phyloP scores from a whole-genome alignment of 2,797 vertebrate genomes.

The Sebastolobus altivelis region DNA sequence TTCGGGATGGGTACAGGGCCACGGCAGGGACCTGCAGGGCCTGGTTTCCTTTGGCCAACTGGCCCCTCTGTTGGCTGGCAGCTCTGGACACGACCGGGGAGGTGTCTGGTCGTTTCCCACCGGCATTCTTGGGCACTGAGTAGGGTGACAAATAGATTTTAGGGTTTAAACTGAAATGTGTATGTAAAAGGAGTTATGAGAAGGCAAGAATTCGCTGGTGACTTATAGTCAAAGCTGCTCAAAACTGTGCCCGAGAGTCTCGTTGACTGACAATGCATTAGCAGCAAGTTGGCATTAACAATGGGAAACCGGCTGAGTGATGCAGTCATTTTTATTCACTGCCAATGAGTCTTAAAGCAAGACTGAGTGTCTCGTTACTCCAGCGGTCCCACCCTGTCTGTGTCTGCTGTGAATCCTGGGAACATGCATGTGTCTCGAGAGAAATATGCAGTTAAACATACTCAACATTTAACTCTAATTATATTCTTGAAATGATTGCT shows the following conservation, averaged over 20 bases:
- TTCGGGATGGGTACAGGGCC: constrained; percentile 94
- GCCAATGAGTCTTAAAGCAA: constrained; percentile 20
- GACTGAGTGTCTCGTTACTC: constrained; percentile 14
- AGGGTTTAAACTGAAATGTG: not conserved
- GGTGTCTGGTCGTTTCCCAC: constrained; percentile 93
- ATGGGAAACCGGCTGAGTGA: constrained; percentile 8
- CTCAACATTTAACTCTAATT: not conserved
- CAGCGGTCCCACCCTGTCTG: constrained; percentile 11
- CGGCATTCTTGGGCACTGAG: constrained; percentile 93
- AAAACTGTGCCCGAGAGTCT: not conserved
- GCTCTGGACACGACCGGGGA: constrained; percentile 94
- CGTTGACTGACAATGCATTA: not conserved
- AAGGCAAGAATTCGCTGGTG: not conserved
- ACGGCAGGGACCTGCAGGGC: constrained; percentile 94
- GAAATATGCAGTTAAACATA: constrained; percentile 6
- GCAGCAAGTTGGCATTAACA: constrained; percentile 21
- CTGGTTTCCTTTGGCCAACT: constrained; percentile 89
- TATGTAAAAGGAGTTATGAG: not conserved
- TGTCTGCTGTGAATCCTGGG: constrained; percentile 21
- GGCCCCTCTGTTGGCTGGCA: constrained; percentile 91
- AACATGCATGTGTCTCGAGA: not conserved
- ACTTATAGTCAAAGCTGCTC: not conserved
- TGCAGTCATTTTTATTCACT: constrained; percentile 15
- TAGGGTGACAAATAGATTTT: not conserved
- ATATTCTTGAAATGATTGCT: not conserved